phyloP scores from a whole-genome alignment of 1,140 invertebrate species.

The Drosophila lini region DNA sequence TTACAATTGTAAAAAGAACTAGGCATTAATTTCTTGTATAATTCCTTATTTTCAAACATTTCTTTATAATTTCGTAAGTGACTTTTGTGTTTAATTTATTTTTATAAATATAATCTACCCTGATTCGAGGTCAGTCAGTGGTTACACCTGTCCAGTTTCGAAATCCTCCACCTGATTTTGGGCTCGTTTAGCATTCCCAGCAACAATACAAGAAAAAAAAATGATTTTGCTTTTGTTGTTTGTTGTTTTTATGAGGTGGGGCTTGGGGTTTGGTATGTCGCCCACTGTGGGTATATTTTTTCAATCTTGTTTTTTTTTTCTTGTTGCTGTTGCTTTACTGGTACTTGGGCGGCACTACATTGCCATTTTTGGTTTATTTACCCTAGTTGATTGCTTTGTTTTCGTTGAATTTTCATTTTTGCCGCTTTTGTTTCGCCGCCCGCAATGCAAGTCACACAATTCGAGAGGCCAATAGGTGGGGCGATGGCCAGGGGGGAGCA shows the following conservation, averaged over 20 bases:
- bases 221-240: constrained; percentile 51
- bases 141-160: constrained; percentile 43
- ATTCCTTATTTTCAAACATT: no score
- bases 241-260: constrained; percentile 9
- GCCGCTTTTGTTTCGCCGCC: constrained; percentile 52
- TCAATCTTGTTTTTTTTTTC: constrained; percentile 32
- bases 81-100: neutral
- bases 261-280: constrained; percentile 15
- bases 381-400: constrained; percentile 80
- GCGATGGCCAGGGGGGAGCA: constrained; percentile 24
- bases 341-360: constrained; percentile 56
- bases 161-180: constrained; percentile 25
- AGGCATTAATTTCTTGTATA: neutral
- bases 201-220: constrained; percentile 38
- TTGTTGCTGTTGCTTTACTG: constrained; percentile 51
- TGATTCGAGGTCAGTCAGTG: constrained; percentile 37
- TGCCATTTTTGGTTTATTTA: constrained; percentile 80
- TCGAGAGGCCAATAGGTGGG: constrained; percentile 33
- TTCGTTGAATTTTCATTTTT: constrained; percentile 72
- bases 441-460: constrained; percentile 75
- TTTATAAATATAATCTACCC: neutral
- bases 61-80: neutral
- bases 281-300: constrained; percentile 39
- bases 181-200: constrained; percentile 60
- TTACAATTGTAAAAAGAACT: neutral